Base-by-base conservation (phyloP, 2,888 invertebrate species). In the Dendrolimus houi region DNA sequence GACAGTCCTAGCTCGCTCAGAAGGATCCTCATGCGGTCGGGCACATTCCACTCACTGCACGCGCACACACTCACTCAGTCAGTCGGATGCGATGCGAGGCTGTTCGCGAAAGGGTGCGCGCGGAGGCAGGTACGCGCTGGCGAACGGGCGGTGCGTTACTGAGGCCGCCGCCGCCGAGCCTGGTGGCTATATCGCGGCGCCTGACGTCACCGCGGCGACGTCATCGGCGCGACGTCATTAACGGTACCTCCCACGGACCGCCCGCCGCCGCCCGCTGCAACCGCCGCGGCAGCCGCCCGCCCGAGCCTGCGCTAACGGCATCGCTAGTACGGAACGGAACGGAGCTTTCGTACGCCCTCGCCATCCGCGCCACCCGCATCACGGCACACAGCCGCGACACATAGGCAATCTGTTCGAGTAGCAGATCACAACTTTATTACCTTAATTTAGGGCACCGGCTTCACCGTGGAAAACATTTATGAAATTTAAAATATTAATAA, bases 1-100 rank as follows among this genome's bases (percentile, higher is more conserved):
- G 90, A 88, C 74, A 91, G 87, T 85, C 91, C 91, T 81, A 91
- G 82, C 77, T 91, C 91, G 79, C 91, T 91, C 66, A 91, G 84
- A 83, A 91, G 89, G 90, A 91, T 91, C 91, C 91, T 91, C 91
- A 91, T 91, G 85, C 91, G 91, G 89, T 81, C 77, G 70, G 79
- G 86, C 87, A 88, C 90, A 88, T 87, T 86, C 85, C 89, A 88
- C 86, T 87, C 89, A 89, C 88, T 89, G 79, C 75, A 87, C 87
- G 87, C 88, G 87, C 87, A 86, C 87, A 81, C 87, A 87, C 84
- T 83, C 85, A 87, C 87, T 83, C 78, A 72, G 79, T 78, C 76
- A 72, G 81, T 77, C 78, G 78, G 74, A 74, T 77, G 74, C 69
- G 72, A 74, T 72, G 47, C 47, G 71, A 71, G 72, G 73, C 71